Percentiles rank a stretch among this genome's conserved stretches.
Conservation (phyloP, 2,888 invertebrate genomes). For the Acanthosepion pharaonis region DNA sequence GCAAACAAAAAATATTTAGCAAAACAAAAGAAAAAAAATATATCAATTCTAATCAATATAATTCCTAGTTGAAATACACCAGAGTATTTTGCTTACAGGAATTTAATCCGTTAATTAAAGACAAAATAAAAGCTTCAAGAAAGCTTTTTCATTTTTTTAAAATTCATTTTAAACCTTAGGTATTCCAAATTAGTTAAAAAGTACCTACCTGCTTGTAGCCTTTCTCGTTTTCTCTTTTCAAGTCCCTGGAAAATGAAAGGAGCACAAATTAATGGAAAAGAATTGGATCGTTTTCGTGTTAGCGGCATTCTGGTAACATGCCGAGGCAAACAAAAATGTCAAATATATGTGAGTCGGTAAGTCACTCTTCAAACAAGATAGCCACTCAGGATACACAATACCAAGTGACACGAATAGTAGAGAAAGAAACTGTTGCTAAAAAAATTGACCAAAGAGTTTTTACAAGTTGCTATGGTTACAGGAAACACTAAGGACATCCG, state of each 20-base stretch:
- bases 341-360: background rate
- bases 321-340: background rate
- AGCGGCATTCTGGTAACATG: conserved; percentile 23
- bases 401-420: background rate
- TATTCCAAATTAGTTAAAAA: background rate
- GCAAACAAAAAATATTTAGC: too few relatives aligned
- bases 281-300: conserved; percentile 38
- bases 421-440: background rate
- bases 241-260: conserved; percentile 44
- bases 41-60: too few relatives aligned
- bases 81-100: too few relatives aligned
- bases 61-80: too few relatives aligned
- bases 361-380: background rate
- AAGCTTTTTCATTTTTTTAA: too few relatives aligned
- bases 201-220: conserved; percentile 36
- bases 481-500: conserved; percentile 8
- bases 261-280: conserved; percentile 41
- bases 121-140: too few relatives aligned
- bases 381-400: background rate
- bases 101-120: too few relatives aligned
- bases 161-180: background rate
- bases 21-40: too few relatives aligned
- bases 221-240: conserved; percentile 39
- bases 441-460: background rate
- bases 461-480: conserved; percentile 14